These are phyloP conservation scores for Ephialtes manifestator DNA, from an alignment of 2,888 invertebrate genomes.

Conservation along the genomic window DNA sequence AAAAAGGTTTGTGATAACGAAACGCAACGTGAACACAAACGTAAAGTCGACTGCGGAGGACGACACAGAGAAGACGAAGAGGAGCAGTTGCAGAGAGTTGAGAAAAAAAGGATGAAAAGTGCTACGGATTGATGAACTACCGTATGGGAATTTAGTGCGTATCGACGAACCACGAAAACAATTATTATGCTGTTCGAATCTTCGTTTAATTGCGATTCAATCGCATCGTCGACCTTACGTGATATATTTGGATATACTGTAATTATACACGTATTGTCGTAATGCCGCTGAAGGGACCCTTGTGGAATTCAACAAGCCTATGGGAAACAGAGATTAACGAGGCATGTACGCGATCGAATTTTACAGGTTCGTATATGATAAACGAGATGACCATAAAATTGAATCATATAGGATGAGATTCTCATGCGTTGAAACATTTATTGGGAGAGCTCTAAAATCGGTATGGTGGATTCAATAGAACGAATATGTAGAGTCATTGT, in stretches of 20 bases:
- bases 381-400: neutral
- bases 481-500: neutral
- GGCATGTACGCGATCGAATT: constrained; percentile 44
- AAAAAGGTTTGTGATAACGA: constrained; percentile 44
- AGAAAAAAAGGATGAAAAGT: constrained; percentile 16
- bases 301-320: constrained; percentile 25
- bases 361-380: constrained; percentile 54
- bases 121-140: constrained; percentile 6
- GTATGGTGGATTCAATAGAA: too few relatives aligned
- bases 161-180: constrained; percentile 33
- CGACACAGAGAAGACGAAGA: neutral
- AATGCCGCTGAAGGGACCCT: constrained; percentile 9
- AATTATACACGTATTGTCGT: constrained; percentile 15
- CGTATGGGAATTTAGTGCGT: constrained; percentile 9
- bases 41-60: constrained; percentile 23
- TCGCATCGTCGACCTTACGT: constrained; percentile 25
- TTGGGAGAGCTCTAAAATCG: neutral
- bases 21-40: constrained; percentile 22
- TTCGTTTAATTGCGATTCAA: constrained; percentile 23
- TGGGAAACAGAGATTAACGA: constrained; percentile 49
- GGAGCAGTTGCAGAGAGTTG: neutral
- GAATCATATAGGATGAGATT: neutral
- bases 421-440: neutral
- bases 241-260: constrained; percentile 31
- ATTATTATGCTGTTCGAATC: constrained; percentile 29